Conservation (phyloP, 1,140 invertebrate species). For the Heliconius melpomene region DNA sequence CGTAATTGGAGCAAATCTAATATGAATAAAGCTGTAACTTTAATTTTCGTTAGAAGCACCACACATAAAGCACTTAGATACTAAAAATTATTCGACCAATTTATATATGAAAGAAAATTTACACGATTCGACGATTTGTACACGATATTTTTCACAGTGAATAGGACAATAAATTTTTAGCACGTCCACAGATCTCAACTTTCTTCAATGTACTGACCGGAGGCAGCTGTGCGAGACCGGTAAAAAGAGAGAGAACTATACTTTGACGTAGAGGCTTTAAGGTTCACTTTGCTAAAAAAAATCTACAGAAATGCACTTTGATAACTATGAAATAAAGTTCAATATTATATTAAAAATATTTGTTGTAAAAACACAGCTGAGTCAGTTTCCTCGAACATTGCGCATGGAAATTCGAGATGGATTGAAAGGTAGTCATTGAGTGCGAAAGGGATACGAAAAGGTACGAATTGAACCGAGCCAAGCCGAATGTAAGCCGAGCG, state of each 20-base stretch:
- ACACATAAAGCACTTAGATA: slow-evolving; percentile 37
- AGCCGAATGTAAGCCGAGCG: slow-evolving; percentile 56
- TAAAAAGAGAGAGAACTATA: slow-evolving; percentile 76
- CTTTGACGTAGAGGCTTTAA: slow-evolving; percentile 54
- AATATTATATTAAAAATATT: slow-evolving; percentile 40
- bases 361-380: slow-evolving; percentile 58
- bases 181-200: slow-evolving; percentile 56
- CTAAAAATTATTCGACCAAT: background rate
- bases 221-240: slow-evolving; percentile 70
- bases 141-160: slow-evolving; percentile 26
- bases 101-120: slow-evolving; percentile 26
- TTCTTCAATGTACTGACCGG: slow-evolving; percentile 69
- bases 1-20: slow-evolving; percentile 37
- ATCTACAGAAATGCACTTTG: slow-evolving; percentile 48
- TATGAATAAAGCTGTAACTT: slow-evolving; percentile 26
- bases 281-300: slow-evolving; percentile 39
- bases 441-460: slow-evolving; percentile 56
- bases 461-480: slow-evolving; percentile 49
- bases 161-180: background rate
- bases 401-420: slow-evolving; percentile 72
- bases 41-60: slow-evolving; percentile 24
- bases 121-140: slow-evolving; percentile 50
- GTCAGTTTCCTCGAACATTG: slow-evolving; percentile 72
- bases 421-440: slow-evolving; percentile 60
- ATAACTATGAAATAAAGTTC: slow-evolving; percentile 49